Base-by-base conservation (phyloP, 2,797 vertebrate genomes). In the Urosaurus nigricauda region DNA sequence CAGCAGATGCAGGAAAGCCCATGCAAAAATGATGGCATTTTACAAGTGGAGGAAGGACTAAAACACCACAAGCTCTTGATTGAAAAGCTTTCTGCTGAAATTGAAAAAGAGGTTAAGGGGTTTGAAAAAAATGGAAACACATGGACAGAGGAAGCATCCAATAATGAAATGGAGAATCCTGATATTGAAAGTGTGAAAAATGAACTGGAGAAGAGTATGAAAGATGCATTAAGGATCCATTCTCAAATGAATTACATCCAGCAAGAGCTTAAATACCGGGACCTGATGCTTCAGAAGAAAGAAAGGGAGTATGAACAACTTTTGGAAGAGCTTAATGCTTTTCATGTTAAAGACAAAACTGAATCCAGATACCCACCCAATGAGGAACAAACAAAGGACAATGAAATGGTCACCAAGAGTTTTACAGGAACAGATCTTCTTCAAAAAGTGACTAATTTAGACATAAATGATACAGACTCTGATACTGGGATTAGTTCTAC, bases 401-500 rank as follows among this genome's bases (percentile, higher is more conserved):
- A 89, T 19, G 47, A 95, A 90, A 90, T 65, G 74, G 92, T 94
- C 16, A 94, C 86, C 83, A 91, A 75, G 81, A 83, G 35, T 32
- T 92, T 70, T 60, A 92, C 88, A 51, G 90, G 56, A 21, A 79
- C 92, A 93, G 96, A 97, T 71, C 95, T 97, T 91, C 95, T 97
- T 94, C 96, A 96, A 26, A 96, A 93, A 89, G 93, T 96, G 88
- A 97, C 96, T 11, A 97, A 94, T 87, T 81, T 93, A 47, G 98
- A 98, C 63, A 90, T 97, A 60, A 98, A 98, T 1, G 99, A 99
- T 94, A 99, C 99, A 11, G 99, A 99, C 96, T 99, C 99, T 3
- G 99, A 99, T 96, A 99, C 99, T 0, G 99, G 99, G 68, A 99
- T 99, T 92, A 99, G 99, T 92, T 99, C 99, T 82, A 98, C 98